Evolutionary conservation across 2,113 vertebrate genomes (phyloP).

Genomic region (Mystacornis crossleyi): DNA sequence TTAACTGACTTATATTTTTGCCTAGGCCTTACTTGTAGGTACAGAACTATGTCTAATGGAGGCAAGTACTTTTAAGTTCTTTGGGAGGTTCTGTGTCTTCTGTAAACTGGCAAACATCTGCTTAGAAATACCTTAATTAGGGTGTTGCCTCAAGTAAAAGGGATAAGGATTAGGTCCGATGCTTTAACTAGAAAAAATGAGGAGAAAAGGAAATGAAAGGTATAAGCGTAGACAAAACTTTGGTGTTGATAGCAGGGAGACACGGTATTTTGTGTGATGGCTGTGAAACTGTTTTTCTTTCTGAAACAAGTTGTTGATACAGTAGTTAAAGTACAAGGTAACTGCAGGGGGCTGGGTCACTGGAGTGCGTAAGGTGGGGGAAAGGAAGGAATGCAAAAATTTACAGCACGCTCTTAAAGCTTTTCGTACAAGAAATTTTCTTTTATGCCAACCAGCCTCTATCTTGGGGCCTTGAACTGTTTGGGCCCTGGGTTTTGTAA

Average conservation of each 20-base stretch:
- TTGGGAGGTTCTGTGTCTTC: background rate
- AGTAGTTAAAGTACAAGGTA: background rate
- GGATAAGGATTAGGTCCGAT: background rate
- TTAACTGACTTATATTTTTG: background rate
- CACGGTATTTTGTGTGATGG: background rate
- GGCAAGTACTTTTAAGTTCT: background rate
- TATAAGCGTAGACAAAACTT: background rate
- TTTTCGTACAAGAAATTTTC: background rate
- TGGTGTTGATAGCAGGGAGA: background rate
- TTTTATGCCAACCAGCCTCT: background rate
- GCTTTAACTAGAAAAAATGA: background rate
- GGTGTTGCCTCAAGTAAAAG: background rate
- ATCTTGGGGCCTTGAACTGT: background rate
- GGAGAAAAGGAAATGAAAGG: background rate
- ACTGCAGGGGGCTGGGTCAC: background rate
- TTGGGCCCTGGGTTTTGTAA: background rate
- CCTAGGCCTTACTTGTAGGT: background rate
- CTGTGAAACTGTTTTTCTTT: background rate
- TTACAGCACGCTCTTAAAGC: background rate
- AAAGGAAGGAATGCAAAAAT: background rate
- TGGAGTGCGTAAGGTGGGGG: background rate
- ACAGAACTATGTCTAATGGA: background rate
- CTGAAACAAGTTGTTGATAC: background rate
- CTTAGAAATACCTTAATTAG: background rate
- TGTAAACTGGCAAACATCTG: background rate